Evolutionary conservation across 2,888 invertebrate genomes (phyloP).

Genomic region (Caenorhabditis parvicauda): DNA sequence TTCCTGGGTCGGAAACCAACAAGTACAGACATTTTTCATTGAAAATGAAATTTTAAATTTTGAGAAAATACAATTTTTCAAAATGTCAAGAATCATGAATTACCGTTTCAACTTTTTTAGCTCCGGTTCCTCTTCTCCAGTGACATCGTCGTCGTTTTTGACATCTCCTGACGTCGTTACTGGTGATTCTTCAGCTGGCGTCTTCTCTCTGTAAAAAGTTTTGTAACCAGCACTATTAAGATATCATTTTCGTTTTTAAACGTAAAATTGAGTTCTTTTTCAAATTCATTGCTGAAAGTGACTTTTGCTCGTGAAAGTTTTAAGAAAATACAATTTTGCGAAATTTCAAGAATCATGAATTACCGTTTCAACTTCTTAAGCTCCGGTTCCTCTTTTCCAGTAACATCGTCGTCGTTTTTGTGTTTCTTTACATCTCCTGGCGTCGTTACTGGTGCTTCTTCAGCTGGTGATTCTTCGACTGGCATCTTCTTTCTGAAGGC

Average conservation of each 20-base stretch:
- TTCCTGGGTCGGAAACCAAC: too few relatives aligned
- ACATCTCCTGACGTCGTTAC: too few relatives aligned
- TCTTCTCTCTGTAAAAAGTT: too few relatives aligned
- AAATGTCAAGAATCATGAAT: neutral
- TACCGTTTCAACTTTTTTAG: neutral
- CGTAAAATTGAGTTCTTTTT: too few relatives aligned
- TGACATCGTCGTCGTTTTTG: too few relatives aligned
- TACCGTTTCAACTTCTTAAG: neutral
- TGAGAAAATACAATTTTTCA: neutral
- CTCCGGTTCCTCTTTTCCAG: conserved; percentile 7
- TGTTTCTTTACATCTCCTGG: too few relatives aligned
- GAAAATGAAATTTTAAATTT: neutral
- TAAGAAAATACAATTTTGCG: neutral
- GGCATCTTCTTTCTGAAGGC: conserved; percentile 46
- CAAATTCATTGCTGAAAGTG: too few relatives aligned
- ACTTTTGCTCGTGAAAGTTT: too few relatives aligned
- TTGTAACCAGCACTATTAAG: too few relatives aligned
- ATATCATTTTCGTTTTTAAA: neutral
- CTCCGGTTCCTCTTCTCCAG: conserved; percentile 7
- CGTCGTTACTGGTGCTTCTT: too few relatives aligned
- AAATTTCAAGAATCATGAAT: neutral
- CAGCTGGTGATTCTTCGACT: neutral
- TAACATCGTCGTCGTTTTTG: too few relatives aligned
- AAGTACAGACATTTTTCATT: neutral
- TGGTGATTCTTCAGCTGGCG: too few relatives aligned